These are phyloP conservation scores for Xiphophorus hellerii DNA, from an alignment of 2,113 vertebrate genomes.

Conservation along the genomic window DNA sequence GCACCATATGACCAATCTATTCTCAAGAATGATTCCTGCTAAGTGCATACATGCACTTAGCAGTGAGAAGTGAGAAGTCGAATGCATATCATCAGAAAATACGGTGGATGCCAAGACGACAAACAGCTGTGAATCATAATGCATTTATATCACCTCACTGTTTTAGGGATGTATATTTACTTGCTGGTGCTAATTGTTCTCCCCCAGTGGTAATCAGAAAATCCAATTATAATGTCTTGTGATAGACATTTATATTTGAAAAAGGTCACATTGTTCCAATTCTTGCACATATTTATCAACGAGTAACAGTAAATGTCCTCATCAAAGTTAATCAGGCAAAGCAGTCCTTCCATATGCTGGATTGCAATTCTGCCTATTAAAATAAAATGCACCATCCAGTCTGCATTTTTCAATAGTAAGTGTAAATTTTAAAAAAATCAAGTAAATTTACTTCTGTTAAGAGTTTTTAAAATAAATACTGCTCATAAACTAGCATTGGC, in stretches of 20 bases:
- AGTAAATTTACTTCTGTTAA: too few species aligned
- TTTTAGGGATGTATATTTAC: constrained; percentile 52
- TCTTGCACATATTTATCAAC: constrained; percentile 67
- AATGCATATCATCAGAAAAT: constrained; percentile 1
- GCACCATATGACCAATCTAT: constrained; percentile 29
- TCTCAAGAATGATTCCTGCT: constrained; percentile 24
- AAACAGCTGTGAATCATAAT: constrained; percentile 27
- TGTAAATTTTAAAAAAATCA: too few species aligned
- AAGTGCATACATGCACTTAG: too few species aligned
- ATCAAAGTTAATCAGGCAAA: constrained; percentile 44
- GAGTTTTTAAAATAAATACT: too few species aligned
- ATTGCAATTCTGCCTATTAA: neutral
- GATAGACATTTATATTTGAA: constrained; percentile 65
- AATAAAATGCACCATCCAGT: neutral
- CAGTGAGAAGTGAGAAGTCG: neutral
- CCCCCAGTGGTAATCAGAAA: constrained; percentile 52
- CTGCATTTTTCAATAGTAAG: neutral
- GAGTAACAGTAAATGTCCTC: constrained; percentile 22
- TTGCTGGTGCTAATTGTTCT: constrained; percentile 76
- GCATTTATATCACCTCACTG: constrained; percentile 39
- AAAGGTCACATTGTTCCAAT: constrained; percentile 74
- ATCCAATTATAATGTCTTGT: constrained; percentile 72
- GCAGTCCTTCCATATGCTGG: constrained; percentile 2
- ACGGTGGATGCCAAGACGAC: constrained; percentile 15
- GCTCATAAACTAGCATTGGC: neutral